phyloP scores from a whole-genome alignment of 2,113 vertebrate species.

The Notarius lentiginosus region DNA sequence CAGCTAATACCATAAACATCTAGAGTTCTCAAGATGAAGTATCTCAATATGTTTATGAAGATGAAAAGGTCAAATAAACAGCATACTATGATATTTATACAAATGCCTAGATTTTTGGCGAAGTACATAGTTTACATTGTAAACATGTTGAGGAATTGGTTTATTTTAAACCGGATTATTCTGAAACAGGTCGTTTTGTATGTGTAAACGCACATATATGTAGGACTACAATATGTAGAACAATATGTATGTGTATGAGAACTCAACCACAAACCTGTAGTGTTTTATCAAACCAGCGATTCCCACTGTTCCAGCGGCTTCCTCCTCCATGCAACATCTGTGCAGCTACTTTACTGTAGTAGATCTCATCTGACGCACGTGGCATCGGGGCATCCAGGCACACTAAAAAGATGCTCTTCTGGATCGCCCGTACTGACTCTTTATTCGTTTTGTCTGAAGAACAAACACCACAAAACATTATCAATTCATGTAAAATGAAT shows the following conservation, averaged over 20 bases:
- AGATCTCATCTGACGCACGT: slow-evolving; percentile 81
- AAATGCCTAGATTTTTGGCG: not conserved
- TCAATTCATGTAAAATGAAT: not conserved
- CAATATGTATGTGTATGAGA: not conserved
- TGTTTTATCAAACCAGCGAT: slow-evolving; percentile 98
- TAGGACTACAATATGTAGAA: not conserved
- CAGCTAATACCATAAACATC: slow-evolving; percentile 4
- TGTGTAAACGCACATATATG: not conserved
- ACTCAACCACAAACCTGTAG: slow-evolving; percentile 77
- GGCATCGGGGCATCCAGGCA: slow-evolving; percentile 89
- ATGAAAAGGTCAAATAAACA: not conserved
- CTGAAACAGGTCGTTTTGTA: not conserved
- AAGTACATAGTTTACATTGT: no score
- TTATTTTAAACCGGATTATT: not conserved
- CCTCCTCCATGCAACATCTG: slow-evolving; percentile 96
- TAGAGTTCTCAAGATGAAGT: not conserved
- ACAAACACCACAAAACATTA: not conserved
- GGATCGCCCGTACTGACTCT: slow-evolving; percentile 87
- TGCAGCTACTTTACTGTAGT: slow-evolving; percentile 82
- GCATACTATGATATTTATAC: not conserved
- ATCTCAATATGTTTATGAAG: no score
- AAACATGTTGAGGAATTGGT: not conserved
- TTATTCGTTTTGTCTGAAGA: slow-evolving; percentile 90
- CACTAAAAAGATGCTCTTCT: slow-evolving; percentile 92
- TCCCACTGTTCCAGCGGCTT: slow-evolving; percentile 89